Evolutionary conservation across 1,140 invertebrate species (phyloP).

Genomic region (Drosophila lacertosa): DNA sequence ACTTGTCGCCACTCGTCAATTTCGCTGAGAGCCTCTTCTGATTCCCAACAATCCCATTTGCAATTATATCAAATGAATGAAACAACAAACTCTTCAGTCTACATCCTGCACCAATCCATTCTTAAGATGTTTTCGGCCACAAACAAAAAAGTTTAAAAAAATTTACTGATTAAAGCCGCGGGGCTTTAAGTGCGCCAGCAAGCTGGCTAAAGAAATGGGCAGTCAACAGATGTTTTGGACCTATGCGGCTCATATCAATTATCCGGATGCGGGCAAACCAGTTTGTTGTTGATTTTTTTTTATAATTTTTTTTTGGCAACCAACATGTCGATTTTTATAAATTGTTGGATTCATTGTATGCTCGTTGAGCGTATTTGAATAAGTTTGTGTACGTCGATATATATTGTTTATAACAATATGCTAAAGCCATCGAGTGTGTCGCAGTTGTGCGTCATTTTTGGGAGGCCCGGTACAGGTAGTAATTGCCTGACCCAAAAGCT

Average conservation of each 20-base stretch:
- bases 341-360: slow-evolving; percentile 17
- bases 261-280: slow-evolving; percentile 51
- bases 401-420: slow-evolving; percentile 30
- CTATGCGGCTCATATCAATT: slow-evolving; percentile 27
- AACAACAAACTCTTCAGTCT: slow-evolving; percentile 26
- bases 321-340: slow-evolving; percentile 30
- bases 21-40: slow-evolving; percentile 20
- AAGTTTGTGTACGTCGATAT: not conserved
- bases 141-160: not conserved
- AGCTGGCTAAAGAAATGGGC: slow-evolving; percentile 42
- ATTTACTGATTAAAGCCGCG: slow-evolving; percentile 37
- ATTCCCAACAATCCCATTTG: not conserved
- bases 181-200: slow-evolving; percentile 32
- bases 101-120: slow-evolving; percentile 41
- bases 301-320: slow-evolving; percentile 32
- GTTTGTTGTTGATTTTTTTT: slow-evolving; percentile 30
- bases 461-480: not conserved
- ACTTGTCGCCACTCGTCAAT: slow-evolving; percentile 14
- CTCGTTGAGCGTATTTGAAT: slow-evolving; percentile 2
- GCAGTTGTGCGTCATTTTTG: slow-evolving; percentile 31
- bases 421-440: slow-evolving; percentile 29
- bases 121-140: slow-evolving; percentile 5
- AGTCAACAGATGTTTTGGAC: slow-evolving; percentile 16
- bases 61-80: slow-evolving; percentile 30
- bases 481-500: slow-evolving; percentile 18